phyloP scores from a whole-genome alignment of 2,113 vertebrate genomes.

The Aptenodytes patagonicus region DNA sequence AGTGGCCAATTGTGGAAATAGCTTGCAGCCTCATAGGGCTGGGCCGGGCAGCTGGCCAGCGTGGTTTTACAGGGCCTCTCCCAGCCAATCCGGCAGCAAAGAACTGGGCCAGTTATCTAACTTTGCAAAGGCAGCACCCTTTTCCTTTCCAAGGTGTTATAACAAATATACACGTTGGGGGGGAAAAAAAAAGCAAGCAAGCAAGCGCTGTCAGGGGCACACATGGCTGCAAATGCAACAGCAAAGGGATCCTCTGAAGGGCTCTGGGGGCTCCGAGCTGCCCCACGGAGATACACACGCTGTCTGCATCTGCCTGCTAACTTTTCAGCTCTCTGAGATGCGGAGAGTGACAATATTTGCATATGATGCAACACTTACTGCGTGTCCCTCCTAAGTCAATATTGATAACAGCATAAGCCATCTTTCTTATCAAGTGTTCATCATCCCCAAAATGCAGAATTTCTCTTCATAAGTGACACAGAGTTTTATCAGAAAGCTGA shows the following conservation, averaged over 20 bases:
- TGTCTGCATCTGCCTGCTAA: not conserved
- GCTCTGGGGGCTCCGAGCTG: not conserved
- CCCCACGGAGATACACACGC: not conserved
- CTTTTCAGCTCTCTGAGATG: not conserved
- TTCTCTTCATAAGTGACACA: not conserved
- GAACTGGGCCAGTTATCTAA: constrained; percentile 78
- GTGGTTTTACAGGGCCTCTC: constrained; percentile 55
- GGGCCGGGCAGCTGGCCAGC: constrained; percentile 63
- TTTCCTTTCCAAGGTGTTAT: constrained; percentile 54
- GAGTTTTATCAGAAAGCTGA: not conserved
- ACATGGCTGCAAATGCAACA: not conserved
- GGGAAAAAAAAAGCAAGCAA: not conserved
- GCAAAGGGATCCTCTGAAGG: not conserved
- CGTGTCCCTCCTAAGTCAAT: not conserved
- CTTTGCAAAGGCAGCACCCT: constrained; percentile 66
- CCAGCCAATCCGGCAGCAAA: constrained; percentile 68
- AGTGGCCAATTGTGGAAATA: constrained; percentile 70
- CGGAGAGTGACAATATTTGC: not conserved
- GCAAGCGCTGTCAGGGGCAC: not conserved
- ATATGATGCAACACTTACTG: not conserved
- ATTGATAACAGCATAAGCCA: not conserved
- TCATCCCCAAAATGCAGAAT: not conserved
- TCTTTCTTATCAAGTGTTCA: not conserved
- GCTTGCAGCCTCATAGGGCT: constrained; percentile 65
- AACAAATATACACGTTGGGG: not conserved